Evolutionary conservation across 2,797 vertebrate species (phyloP).

Genomic region (Hippoglossus hippoglossus): DNA sequence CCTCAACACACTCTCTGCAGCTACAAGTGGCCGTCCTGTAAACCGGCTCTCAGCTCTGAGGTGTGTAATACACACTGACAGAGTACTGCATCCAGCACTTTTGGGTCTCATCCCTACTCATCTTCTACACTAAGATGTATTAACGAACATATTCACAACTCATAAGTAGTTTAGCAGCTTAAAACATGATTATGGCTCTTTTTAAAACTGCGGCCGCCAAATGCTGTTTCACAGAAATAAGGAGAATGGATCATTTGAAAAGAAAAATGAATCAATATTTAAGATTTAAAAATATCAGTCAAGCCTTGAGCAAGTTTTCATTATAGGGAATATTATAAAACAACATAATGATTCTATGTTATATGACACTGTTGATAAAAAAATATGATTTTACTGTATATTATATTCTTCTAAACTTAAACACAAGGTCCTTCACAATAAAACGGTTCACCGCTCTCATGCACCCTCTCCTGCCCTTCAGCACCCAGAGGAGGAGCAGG

Average conservation of each 20-base stretch:
- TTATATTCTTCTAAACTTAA: slow-evolving; percentile 3
- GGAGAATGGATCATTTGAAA: slow-evolving; percentile 30
- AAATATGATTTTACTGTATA: neutral
- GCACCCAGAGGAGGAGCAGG: slow-evolving; percentile 26
- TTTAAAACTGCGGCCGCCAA: slow-evolving; percentile 60
- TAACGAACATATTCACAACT: slow-evolving; percentile 89
- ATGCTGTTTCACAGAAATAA: slow-evolving; percentile 20
- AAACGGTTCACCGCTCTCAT: slow-evolving; percentile 13
- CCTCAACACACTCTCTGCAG: slow-evolving; percentile 53
- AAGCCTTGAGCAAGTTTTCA: neutral
- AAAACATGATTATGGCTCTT: slow-evolving; percentile 85
- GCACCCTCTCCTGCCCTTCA: slow-evolving; percentile 46
- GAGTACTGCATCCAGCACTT: slow-evolving; percentile 88
- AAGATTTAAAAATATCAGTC: neutral
- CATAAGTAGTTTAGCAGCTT: slow-evolving; percentile 93
- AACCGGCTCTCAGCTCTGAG: slow-evolving; percentile 68
- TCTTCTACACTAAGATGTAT: slow-evolving; percentile 90
- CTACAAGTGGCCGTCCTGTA: slow-evolving; percentile 68
- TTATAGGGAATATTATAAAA: slow-evolving; percentile 33
- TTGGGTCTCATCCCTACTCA: slow-evolving; percentile 88
- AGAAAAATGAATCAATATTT: slow-evolving; percentile 3
- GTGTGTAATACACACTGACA: slow-evolving; percentile 83
- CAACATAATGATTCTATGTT: slow-evolving; percentile 23
- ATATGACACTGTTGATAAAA: slow-evolving; percentile 1
- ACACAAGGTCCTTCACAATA: slow-evolving; percentile 18